Percentiles rank a stretch among this genome's conserved stretches.
Conservation (phyloP, 2,888 invertebrate species). For the Antheraea yamamai region DNA sequence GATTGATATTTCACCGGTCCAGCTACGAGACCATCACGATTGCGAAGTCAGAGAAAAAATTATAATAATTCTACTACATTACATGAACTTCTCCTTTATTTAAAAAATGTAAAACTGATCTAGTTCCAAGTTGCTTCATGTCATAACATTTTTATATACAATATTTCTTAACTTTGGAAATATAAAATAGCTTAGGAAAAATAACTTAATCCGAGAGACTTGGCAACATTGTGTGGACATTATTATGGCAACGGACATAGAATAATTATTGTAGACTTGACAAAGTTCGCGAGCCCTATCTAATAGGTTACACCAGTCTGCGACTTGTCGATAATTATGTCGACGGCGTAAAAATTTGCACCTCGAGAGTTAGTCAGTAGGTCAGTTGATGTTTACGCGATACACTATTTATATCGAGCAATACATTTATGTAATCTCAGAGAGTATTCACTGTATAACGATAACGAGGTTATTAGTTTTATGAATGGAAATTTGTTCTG, state of each 20-base stretch:
- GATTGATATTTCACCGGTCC: too few relatives aligned
- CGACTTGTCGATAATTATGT: neutral
- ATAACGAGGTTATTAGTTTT: neutral
- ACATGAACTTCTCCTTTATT: too few relatives aligned
- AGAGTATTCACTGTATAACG: neutral
- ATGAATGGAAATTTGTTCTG: neutral
- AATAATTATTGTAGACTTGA: conserved; percentile 1
- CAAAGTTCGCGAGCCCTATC: neutral
- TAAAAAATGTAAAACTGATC: too few relatives aligned
- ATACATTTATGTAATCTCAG: neutral
- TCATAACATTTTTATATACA: too few relatives aligned
- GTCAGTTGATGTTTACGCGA: neutral
- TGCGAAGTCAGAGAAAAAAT: too few relatives aligned
- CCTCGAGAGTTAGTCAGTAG: neutral
- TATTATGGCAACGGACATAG: neutral
- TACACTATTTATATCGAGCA: neutral
- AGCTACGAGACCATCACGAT: too few relatives aligned
- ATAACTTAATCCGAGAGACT: too few relatives aligned
- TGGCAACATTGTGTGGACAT: neutral
- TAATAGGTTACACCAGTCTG: neutral
- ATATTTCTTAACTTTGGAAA: too few relatives aligned
- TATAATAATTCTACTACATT: too few relatives aligned
- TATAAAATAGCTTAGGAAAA: too few relatives aligned
- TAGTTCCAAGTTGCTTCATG: too few relatives aligned
- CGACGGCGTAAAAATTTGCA: neutral